A percentile compares a stretch with the other conserved stretches of the same genome.
Conservation (phyloP, 2,113 vertebrate species). For the Ranitomeya variabilis region DNA sequence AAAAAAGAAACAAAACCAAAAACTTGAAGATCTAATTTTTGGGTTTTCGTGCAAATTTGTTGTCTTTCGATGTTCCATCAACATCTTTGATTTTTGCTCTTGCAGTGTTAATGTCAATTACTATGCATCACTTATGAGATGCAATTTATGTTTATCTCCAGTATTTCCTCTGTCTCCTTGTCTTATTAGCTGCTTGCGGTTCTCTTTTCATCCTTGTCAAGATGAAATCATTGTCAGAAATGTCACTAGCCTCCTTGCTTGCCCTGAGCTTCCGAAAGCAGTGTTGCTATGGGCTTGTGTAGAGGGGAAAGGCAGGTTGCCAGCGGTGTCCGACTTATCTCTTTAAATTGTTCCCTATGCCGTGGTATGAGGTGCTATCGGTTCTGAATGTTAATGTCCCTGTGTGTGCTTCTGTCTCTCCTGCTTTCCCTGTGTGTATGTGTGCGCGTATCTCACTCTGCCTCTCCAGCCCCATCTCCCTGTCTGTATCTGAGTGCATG, state of each 20-base stretch:
- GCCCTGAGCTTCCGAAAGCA: conserved; percentile 8
- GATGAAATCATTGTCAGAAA: conserved; percentile 50
- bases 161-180: conserved; percentile 13
- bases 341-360: conserved; percentile 57
- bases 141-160: conserved; percentile 14
- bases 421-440: background rate
- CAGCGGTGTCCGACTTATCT: conserved; percentile 56
- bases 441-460: conserved; percentile 37
- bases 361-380: conserved; percentile 51
- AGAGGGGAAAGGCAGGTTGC: conserved; percentile 31
- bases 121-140: conserved; percentile 32
- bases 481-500: conserved; percentile 59
- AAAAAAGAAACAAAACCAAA: background rate
- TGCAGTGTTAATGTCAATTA: conserved; percentile 38
- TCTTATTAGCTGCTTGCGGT: conserved; percentile 40
- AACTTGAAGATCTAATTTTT: background rate
- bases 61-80: background rate
- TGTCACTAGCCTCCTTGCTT: conserved; percentile 10
- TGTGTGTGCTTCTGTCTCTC: conserved; percentile 50
- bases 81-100: background rate
- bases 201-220: conserved; percentile 42
- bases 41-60: too few species aligned
- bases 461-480: conserved; percentile 54
- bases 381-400: conserved; percentile 63
- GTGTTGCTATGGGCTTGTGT: conserved; percentile 23